Evolutionary conservation across 2,113 vertebrate species (phyloP), one percentile per base, ranked within the genome.

Genomic region (Datnioides undecimradiatus): DNA sequence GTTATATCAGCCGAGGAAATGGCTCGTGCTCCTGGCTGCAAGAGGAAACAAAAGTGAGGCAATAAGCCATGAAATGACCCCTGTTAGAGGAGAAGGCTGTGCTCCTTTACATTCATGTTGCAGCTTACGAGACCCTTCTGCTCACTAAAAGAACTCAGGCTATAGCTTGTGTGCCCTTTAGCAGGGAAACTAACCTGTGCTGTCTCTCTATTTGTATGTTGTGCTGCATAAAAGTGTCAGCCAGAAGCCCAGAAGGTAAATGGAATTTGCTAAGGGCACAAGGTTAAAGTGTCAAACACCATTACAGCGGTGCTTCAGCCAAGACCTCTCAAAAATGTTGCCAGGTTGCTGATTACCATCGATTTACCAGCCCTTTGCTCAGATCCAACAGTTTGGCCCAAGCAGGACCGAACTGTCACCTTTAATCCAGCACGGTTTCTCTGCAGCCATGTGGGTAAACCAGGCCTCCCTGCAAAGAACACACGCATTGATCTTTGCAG

Each of bases 51-150:
- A 59, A 67, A 82, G 64, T 43, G 71, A 82, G 68, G 45, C 54
- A 86, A 16, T 68, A 80, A 66, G 72, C 77, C 74, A 70, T 89
- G 85, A 86, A 85, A 84, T 80, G 82, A 78, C 70, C 73, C 27
- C 46, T 25, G 68, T 77, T 67, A 48, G 43, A 79, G 57, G 23
- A 54, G 52, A 54, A 67, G 57, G 23, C 34, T 6, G 38, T 19
- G 17, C 46, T 66, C 67, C 38, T 66, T 75, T 23, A 33, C 21
- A 62, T 76, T 73, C 46, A 70, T 45, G 63, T 41, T 3, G 21
- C 46, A 45, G 45, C 31, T 12, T 9, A n/a, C 65, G 55, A 11
- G 67, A 23, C n/a, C 31, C 31, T 64, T 51, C 33, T 31, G 43
- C 27, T 79, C 40, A 25, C 4, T 57, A 6, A 68, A 49, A 57